Percentiles rank a stretch among this genome's conserved stretches.
These are phyloP conservation scores for Saturnia japonica DNA, from an alignment of 2,888 invertebrate genomes.

Conservation along the genomic window DNA sequence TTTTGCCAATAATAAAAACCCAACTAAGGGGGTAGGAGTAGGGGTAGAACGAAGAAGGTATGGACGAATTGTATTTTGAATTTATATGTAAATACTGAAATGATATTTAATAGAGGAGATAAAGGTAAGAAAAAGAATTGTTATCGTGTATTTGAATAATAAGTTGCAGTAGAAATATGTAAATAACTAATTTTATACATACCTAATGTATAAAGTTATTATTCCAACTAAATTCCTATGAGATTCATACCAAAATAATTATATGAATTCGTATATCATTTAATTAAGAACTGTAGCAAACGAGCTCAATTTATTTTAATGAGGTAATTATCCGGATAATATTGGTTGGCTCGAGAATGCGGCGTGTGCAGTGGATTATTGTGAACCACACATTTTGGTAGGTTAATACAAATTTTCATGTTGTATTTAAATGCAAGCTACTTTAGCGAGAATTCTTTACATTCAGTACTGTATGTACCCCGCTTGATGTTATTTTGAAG, in stretches of 20 bases:
- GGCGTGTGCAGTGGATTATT: conserved; percentile 25
- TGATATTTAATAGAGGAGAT: too few relatives aligned
- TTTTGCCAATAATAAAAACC: too few relatives aligned
- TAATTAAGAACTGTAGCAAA: conserved; percentile 19
- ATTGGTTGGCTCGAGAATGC: conserved; percentile 28
- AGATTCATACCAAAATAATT: conserved; percentile 1
- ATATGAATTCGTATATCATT: conserved; percentile 19
- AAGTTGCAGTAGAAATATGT: too few relatives aligned
- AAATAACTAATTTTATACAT: background rate
- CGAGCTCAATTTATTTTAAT: conserved; percentile 31
- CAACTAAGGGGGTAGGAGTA: too few relatives aligned
- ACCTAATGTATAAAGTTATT: background rate
- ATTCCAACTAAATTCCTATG: background rate
- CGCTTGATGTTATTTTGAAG: background rate
- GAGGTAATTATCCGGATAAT: conserved; percentile 38
- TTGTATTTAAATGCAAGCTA: conserved; percentile 27
- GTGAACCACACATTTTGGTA: conserved; percentile 30
- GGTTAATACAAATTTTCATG: conserved; percentile 27
- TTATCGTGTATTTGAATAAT: too few relatives aligned
- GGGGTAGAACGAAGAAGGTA: too few relatives aligned
- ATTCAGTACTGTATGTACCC: too few relatives aligned
- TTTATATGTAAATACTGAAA: too few relatives aligned
- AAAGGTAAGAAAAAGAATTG: too few relatives aligned
- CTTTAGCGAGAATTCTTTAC: conserved; percentile 4
- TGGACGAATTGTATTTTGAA: too few relatives aligned